Base-by-base conservation (phyloP, 1,140 invertebrate species). In the Diploscapter pachys region DNA sequence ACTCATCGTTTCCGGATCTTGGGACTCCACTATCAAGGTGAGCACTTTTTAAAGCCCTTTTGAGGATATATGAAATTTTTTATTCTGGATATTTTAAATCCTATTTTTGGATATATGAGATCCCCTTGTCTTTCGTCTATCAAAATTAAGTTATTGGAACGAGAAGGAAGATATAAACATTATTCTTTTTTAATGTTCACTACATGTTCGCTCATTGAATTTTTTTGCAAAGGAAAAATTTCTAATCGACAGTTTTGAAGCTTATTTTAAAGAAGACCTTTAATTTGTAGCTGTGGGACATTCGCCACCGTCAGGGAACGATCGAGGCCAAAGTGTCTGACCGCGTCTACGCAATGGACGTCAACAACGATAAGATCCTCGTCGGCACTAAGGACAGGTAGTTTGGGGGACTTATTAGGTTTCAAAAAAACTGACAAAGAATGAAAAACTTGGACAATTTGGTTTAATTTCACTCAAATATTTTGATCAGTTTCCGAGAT, bases 1-100 rank as follows among this genome's bases (percentile, higher is more conserved):
- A 88, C 91, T 92, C 5, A 91, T 98, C 59, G 87, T 98, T 54
- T 96, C 95, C 9, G 96, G 96, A 31, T 94, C 95, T 82, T 99
- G 96, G 96, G 96, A 99, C 86, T 90, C 91, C 0, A 91, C 91
- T 8, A 90, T 99, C 0, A 98, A 97, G 88, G 89, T 98, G 77
- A 98, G 95, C 95, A 95, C 98, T 86, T 91, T 92, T 31, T 31
- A 31, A 31, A 31, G 31, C 31, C 31, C 31, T 31, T 31, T 31
- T 31, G 31, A 31, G 31, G 31, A 31, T 0, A 31, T 31, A 31
- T 1, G 31, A 31, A 31, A 31, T 31, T 31, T 31, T n/a, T n/a
- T n/a, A n/a, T n/a, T n/a, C n/a, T n/a, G n/a, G n/a, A n/a, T n/a
- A n/a, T n/a, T n/a, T 1, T 31, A 31, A 31, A 31, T 1, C 31